Base-by-base conservation (phyloP, 2,888 invertebrate genomes). In the Pristionchus entomophagus region DNA sequence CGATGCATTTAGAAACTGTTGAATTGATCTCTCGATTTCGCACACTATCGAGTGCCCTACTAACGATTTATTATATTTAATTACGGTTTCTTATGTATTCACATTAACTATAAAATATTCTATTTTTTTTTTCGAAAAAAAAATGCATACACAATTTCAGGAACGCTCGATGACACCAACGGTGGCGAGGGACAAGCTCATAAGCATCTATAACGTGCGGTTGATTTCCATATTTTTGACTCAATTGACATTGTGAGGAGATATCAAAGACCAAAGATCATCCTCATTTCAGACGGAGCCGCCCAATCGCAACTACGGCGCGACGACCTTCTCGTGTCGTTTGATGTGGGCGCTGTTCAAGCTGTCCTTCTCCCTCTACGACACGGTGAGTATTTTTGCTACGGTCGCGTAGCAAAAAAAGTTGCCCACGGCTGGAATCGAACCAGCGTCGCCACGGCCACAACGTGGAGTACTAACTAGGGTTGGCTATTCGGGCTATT, bases 401-500 rank as follows among this genome's bases (percentile, higher is more conserved):
- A n/a, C n/a, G n/a, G n/a, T n/a, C n/a, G n/a, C n/a, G n/a, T n/a
- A 22, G 32, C 65, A 65, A 83, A 83, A 62, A 41, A 29, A 45
- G 45, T 83, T 83, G 83, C 83, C 83, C 62, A 83, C 38, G 83
- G 87, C 87, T 85, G 88, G 90, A 89, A 91, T 90, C 88, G 89
- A 90, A 89, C 89, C 87, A 78, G 81, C 88, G 90, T 90, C 90
- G 90, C 90, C 88, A 89, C 90, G 90, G 90, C 90, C 90, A 90
- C 90, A 90, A 90, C 90, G 90, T 89, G 88, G 90, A 90, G 90
- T 90, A 90, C 90, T 90, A 90, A 90, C 89, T 90, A 90, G n/a
- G n/a, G n/a, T n/a, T n/a, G n/a, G n/a, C 90, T 90, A 90, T 90
- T n/a, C n/a, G n/a, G n/a, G 90, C 90, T 90, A 90, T 88, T 77